These are phyloP conservation scores for Drosophila tsacasi DNA, from an alignment of 1,140 invertebrate genomes.

Conservation along the genomic window DNA sequence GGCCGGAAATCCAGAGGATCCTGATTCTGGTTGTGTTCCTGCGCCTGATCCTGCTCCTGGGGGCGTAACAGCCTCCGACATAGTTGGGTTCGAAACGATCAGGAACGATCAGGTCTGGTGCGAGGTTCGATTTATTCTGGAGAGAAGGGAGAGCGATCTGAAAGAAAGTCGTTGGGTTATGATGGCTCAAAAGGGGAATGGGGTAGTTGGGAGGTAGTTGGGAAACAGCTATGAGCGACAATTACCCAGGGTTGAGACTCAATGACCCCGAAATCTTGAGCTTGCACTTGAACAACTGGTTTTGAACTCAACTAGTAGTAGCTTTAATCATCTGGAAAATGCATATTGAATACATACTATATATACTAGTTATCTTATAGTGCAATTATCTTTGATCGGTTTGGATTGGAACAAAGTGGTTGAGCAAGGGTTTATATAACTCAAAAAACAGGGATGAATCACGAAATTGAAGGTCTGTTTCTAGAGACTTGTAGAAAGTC, in stretches of 20 bases:
- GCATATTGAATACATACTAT: neutral
- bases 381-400: neutral
- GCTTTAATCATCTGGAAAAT: neutral
- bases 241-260: neutral
- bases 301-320: neutral
- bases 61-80: constrained; percentile 72
- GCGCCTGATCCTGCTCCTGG: constrained; percentile 27
- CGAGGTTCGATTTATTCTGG: neutral
- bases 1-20: no score
- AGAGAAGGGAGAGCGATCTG: neutral
- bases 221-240: neutral
- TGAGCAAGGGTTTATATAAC: neutral
- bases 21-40: constrained; percentile 7
- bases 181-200: neutral
- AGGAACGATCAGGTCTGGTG: neutral
- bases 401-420: neutral
- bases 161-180: constrained; percentile 23
- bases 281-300: constrained; percentile 8
- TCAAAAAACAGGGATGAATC: neutral
- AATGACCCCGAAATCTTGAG: neutral
- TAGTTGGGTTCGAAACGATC: constrained; percentile 39
- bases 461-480: neutral
- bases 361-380: neutral
- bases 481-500: no score
- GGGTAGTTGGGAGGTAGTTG: neutral